Base-by-base conservation (phyloP, 2,888 invertebrate genomes). In the Nymphalis c-album region DNA sequence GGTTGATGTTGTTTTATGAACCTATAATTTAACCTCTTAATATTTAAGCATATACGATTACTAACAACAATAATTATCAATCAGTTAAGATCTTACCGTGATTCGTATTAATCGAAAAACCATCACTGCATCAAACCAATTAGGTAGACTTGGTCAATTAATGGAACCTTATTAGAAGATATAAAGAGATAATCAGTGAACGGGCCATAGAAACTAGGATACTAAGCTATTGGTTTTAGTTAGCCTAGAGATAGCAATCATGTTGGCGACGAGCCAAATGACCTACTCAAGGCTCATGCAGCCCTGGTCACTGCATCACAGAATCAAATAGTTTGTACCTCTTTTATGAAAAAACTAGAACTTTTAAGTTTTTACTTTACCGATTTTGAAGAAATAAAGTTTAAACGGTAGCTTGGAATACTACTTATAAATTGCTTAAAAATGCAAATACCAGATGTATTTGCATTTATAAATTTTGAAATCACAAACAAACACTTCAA, bases 201-300 rank as follows among this genome's bases (percentile, higher is more conserved):
- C 55, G n/a, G 48, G 55, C 64, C 63, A 60, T 68, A 60, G 58
- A 63, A 40, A 48, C 60, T 66, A 53, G 47, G 31, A 60, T 59
- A 66, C 61, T 67, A 67, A 69, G 63, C 66, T 63, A 71, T 68
- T 60, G 68, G 63, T 63, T 64, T 69, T 63, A 66, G 68, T 69
- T 63, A 53, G 47, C 62, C 26, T 40, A 40, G 66, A 62, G 69
- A 71, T 71, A 64, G 71, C 59, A 71, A 70, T 68, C 68, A 57
- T 48, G 60, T 61, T 73, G 74, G 74, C 73, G 31, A 47, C 18
- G 51, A 10, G 65, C 74, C 73, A 73, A 74, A 73, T 70, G 69
- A 65, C 68, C 71, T 61, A 67, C 66, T 68, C 63, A 50, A 69
- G 62, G 60, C 57, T 69, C 67, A 71, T 66, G 64, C 63, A 57